These are phyloP conservation scores for Belonocnema kinseyi DNA, from an alignment of 1,140 invertebrate genomes.

Conservation along the genomic window DNA sequence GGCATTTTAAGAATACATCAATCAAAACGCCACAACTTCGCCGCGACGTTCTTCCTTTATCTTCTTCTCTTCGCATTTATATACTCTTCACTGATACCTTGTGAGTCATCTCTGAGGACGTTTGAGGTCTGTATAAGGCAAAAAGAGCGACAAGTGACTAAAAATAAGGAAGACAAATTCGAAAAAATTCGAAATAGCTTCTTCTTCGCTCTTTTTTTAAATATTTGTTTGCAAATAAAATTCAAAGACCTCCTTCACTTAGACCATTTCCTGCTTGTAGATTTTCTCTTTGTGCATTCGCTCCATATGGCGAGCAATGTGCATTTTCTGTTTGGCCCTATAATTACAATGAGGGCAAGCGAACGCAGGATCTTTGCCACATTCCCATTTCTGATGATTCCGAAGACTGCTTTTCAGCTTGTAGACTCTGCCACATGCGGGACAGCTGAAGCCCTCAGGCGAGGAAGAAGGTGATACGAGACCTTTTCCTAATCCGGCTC, in stretches of 20 bases:
- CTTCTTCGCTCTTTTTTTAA: background rate
- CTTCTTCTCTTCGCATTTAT: slow-evolving; percentile 28
- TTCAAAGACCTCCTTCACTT: slow-evolving; percentile 38
- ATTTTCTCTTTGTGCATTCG: slow-evolving; percentile 88
- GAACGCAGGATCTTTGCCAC: slow-evolving; percentile 89
- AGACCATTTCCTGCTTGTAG: slow-evolving; percentile 73
- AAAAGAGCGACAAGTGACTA: slow-evolving; percentile 3
- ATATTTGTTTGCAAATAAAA: background rate
- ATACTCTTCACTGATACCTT: slow-evolving; percentile 17
- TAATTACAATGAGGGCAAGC: slow-evolving; percentile 89
- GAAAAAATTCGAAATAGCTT: background rate
- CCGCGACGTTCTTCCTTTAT: background rate
- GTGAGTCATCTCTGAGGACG: slow-evolving; percentile 35
- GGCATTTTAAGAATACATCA: slow-evolving; percentile 38
- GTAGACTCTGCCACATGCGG: slow-evolving; percentile 87
- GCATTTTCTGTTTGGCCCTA: slow-evolving; percentile 89
- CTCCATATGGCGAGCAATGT: slow-evolving; percentile 90
- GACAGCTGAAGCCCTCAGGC: slow-evolving; percentile 81
- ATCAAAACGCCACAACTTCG: slow-evolving; percentile 17
- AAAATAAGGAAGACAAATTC: slow-evolving; percentile 45
- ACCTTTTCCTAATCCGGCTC: slow-evolving; percentile 66
- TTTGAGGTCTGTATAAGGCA: no score
- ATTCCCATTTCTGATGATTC: slow-evolving; percentile 92
- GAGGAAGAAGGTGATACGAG: slow-evolving; percentile 65
- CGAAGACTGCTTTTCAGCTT: slow-evolving; percentile 89